Base-by-base conservation (phyloP, 2,888 invertebrate species). In the Catocala fraxini region DNA sequence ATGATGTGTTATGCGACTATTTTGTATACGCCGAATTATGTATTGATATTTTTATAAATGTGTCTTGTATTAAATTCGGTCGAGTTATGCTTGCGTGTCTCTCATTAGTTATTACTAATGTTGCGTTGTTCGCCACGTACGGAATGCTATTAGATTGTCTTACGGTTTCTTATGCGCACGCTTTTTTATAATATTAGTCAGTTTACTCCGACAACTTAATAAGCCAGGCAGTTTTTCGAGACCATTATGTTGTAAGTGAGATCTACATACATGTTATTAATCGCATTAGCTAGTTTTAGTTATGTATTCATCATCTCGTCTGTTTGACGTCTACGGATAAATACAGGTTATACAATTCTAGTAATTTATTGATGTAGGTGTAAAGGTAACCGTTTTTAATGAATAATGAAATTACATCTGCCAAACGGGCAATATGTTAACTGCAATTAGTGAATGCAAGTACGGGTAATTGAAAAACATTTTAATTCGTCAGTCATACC, bases 61-160 rank as follows among this genome's bases (percentile, higher is more conserved):
- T 47, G 52, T 51, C 56, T 67, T 71, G 55, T 80, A 63, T 81
- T 66, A 15, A 68, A 80, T 75, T 76, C 68, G 42, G 67, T 68
- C 59, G 75, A 56, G 58, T 75, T 71, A 76, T 62, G 49, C 55
- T 75, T 75, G 84, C 87, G 82, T 85, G 84, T 73, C 79, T 75
- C 77, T 75, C 71, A 79, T 80, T 78, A 78, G 61, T 54, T 72
- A 70, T 77, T 72, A 70, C 63, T 68, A 53, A 58, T 62, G 66
- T 75, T 75, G 73, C 73, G 72, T 74, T 79, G 78, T 77, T 73
- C 70, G 72, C 71, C 78, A 72, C 71, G 70, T 73, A 73, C 70
- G 79, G 80, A 75, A 83, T 79, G 73, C 64, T 71, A 73, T 79
- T 77, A 73, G 64, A 73, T 62, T 62, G 63, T 64, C 65, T 71